phyloP scores from a whole-genome alignment of 1,140 invertebrate species.

The Drosophila arizonae region DNA sequence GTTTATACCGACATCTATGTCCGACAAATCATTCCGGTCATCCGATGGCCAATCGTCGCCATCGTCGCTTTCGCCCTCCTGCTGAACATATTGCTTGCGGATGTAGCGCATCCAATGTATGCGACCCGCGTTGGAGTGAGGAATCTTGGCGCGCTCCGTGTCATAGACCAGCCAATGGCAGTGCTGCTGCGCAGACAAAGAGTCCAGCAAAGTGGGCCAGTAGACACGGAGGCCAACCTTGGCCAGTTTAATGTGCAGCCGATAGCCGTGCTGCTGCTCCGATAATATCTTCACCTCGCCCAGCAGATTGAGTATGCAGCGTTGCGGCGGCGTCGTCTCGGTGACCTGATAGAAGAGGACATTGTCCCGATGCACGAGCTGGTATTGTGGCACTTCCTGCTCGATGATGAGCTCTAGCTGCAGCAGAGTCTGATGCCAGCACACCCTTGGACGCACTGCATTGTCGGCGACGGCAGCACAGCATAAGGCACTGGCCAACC shows the following conservation, averaged over 20 bases:
- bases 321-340: slow-evolving; percentile 34
- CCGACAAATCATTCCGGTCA: neutral
- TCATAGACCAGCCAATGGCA: slow-evolving; percentile 56
- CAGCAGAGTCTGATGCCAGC: slow-evolving; percentile 50
- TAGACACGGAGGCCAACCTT: slow-evolving; percentile 15
- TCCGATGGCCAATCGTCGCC: neutral
- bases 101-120: slow-evolving; percentile 31
- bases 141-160: neutral
- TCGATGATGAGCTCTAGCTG: slow-evolving; percentile 51
- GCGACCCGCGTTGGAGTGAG: neutral
- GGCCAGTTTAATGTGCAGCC: slow-evolving; percentile 49
- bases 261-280: slow-evolving; percentile 46
- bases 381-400: slow-evolving; percentile 51
- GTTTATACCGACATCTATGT: neutral
- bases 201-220: slow-evolving; percentile 50
- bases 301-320: slow-evolving; percentile 54
- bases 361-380: slow-evolving; percentile 15
- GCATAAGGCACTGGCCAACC: slow-evolving; percentile 6
- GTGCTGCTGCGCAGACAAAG: slow-evolving; percentile 33
- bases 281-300: slow-evolving; percentile 42
- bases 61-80: neutral
- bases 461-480: slow-evolving; percentile 4
- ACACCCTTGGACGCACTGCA: slow-evolving; percentile 47
- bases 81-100: neutral
- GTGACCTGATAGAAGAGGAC: slow-evolving; percentile 33